A percentile compares a stretch with the other conserved stretches of the same genome.
Evolutionary conservation across 2,797 vertebrate species (phyloP).

Genomic region (Bradypus variegatus): DNA sequence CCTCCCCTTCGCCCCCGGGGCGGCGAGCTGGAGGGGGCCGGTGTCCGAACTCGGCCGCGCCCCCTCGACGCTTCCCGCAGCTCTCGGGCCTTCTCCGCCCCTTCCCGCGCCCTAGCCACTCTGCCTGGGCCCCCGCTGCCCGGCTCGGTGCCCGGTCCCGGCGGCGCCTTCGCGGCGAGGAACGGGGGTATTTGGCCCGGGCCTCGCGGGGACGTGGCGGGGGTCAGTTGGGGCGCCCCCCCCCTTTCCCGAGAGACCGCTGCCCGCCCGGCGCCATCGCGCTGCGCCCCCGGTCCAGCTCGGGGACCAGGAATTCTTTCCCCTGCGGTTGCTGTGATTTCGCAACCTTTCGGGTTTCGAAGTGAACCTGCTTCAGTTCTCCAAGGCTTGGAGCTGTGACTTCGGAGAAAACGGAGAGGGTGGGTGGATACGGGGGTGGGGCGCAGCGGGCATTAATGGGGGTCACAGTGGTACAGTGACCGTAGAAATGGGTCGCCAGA

Average conservation of each 20-base stretch:
- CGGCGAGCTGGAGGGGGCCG: not conserved
- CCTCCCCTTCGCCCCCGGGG: constrained; percentile 13
- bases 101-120: not conserved
- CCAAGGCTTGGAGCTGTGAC: not conserved
- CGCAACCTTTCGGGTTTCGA: not conserved
- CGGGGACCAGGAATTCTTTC: no score
- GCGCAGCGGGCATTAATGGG: not conserved
- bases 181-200: not conserved
- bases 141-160: not conserved
- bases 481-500: not conserved
- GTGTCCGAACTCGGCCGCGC: not conserved
- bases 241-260: not conserved
- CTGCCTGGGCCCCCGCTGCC: not conserved
- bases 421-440: not conserved
- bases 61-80: not conserved
- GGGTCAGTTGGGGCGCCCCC: not conserved
- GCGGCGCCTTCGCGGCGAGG: not conserved
- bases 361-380: not conserved
- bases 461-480: not conserved
- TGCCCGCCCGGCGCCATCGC: not conserved
- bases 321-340: not conserved
- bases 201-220: no score
- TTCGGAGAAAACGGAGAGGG: not conserved
- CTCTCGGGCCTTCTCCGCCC: not conserved
- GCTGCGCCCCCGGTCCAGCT: not conserved